Base-by-base conservation (phyloP, 2,797 vertebrate genomes). In the Crenichthys baileyi region DNA sequence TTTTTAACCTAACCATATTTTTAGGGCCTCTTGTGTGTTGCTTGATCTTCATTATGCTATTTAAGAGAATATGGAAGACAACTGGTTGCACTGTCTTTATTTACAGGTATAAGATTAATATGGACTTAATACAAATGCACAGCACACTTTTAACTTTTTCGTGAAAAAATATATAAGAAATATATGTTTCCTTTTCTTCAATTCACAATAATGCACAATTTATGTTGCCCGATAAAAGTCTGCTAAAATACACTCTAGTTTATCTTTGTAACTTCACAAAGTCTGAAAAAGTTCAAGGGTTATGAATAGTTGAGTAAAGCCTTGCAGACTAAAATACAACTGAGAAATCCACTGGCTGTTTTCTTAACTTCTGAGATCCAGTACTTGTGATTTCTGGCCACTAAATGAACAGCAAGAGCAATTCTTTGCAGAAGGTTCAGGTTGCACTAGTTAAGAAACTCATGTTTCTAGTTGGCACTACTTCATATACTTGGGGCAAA, bases 371-470 rank as follows among this genome's bases (percentile, higher is more conserved):
- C 31, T 46, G 44, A 46, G 46, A 29, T 76, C 26, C 13, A 12
- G 36, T 44, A 58, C 77, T 84, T 67, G n/a, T 50, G 7, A 73
- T 70, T 2, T 20, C 11, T 63, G 55, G 71, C 67, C 76, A 86
- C 46, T 56, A 82, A 76, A 48, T 46, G 50, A 75, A 82, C 78
- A 75, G 63, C 67, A 72, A 83, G 53, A 83, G 82, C 78, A 84
- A 79, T 92, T 88, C 79, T 82, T 83, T 83, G 83, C 87, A 90
- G 80, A 90, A 73, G 44, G 79, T 82, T 90, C 82, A 80, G 82
- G 85, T 87, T 86, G 80, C 89, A 81, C 79, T 67, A 70, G 81
- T 89, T 89, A 75, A 60, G 51, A 39, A 11, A 77, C 86, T 91
- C 76, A 20, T 41, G 81, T 89, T 91, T 89, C 87, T 46, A 70